These are phyloP conservation scores for Mesaphorura yosii DNA, from an alignment of 1,140 invertebrate species.

Conservation along the genomic window DNA sequence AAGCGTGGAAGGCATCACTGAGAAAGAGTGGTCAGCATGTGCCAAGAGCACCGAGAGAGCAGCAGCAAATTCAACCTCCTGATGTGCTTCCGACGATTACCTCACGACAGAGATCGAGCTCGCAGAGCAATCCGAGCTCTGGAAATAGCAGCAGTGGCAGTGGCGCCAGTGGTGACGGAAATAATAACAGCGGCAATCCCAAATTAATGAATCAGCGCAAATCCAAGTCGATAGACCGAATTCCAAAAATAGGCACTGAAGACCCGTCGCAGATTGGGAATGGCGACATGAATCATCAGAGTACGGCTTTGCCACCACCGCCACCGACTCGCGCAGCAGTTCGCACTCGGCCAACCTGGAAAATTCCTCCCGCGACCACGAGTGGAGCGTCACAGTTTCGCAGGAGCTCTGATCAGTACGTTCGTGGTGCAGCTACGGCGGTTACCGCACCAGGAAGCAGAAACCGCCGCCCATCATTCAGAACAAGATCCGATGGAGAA, in stretches of 20 bases:
- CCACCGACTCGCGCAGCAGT: too few species aligned
- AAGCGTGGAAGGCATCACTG: slow-evolving; percentile 49
- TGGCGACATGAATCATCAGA: too few species aligned
- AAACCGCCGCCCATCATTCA: slow-evolving; percentile 5
- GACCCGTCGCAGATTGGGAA: too few species aligned
- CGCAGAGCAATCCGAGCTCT: slow-evolving; percentile 31
- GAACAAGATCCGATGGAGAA: slow-evolving; percentile 27
- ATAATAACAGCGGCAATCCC: slow-evolving; percentile 9
- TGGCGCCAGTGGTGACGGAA: slow-evolving; percentile 17
- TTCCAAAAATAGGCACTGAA: too few species aligned
- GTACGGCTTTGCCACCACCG: too few species aligned
- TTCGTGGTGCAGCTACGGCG: too few species aligned
- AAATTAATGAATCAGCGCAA: slow-evolving; percentile 23
- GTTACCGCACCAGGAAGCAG: too few species aligned
- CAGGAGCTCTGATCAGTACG: too few species aligned
- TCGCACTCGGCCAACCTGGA: slow-evolving; percentile 29
- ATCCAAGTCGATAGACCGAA: slow-evolving; percentile 31
- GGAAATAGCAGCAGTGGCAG: slow-evolving; percentile 15
- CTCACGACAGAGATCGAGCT: slow-evolving; percentile 27
- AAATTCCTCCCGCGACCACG: slow-evolving; percentile 25
- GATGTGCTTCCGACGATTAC: neutral
- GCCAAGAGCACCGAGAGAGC: neutral
- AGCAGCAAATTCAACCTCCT: neutral
- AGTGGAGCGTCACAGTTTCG: slow-evolving; percentile 20
- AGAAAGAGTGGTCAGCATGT: slow-evolving; percentile 34